Conservation (phyloP, 2,888 invertebrate species). For the Pheosia tremula region DNA sequence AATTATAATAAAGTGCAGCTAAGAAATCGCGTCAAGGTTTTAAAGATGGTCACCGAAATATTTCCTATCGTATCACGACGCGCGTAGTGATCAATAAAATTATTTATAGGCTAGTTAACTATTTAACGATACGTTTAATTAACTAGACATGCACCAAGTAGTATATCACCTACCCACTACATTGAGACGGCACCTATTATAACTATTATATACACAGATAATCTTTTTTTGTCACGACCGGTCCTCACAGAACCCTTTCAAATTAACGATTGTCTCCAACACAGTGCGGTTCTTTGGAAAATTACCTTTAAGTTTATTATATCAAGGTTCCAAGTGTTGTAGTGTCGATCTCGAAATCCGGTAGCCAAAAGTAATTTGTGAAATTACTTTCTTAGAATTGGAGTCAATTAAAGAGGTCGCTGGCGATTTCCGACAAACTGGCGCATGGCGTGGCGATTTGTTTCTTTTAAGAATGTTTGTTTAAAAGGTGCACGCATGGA, state of each 20-base stretch:
- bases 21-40: too few relatives aligned
- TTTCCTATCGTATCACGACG: slow-evolving; percentile 23
- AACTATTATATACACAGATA: not conserved
- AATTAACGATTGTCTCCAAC: slow-evolving; percentile 32
- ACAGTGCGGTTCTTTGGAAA: not conserved
- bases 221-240: slow-evolving; percentile 60
- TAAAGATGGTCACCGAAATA: too few relatives aligned
- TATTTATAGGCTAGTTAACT: slow-evolving; percentile 32
- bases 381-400: slow-evolving; percentile 84
- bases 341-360: slow-evolving; percentile 75
- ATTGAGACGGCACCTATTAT: slow-evolving; percentile 25
- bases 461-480: slow-evolving; percentile 40
- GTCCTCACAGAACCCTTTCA: slow-evolving; percentile 59
- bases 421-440: slow-evolving; percentile 45
- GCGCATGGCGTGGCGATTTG: slow-evolving; percentile 43
- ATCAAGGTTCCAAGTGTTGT: slow-evolving; percentile 59
- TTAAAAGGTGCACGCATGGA: slow-evolving; percentile 32
- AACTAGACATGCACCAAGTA: slow-evolving; percentile 44
- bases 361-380: slow-evolving; percentile 84
- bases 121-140: slow-evolving; percentile 35
- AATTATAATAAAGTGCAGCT: too few relatives aligned
- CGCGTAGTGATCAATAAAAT: slow-evolving; percentile 30
- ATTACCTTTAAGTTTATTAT: slow-evolving; percentile 24
- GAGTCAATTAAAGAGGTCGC: slow-evolving; percentile 72
- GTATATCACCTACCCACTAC: slow-evolving; percentile 59